These are phyloP conservation scores for Pegoplata infirma DNA, from an alignment of 2,888 invertebrate genomes.

Conservation along the genomic window DNA sequence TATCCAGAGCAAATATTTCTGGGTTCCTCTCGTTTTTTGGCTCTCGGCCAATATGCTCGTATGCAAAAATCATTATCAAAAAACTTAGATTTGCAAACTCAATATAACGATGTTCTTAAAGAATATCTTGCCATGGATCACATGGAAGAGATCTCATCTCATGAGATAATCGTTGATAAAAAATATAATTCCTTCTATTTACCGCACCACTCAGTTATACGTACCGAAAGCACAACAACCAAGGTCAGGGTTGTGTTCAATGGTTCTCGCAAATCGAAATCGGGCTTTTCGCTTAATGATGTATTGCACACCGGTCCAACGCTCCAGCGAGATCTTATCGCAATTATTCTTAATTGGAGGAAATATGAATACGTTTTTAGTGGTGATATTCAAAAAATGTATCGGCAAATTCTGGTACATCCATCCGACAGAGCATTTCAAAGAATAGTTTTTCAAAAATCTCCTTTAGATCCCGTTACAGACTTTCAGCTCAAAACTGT, in stretches of 20 bases:
- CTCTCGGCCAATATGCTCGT: background rate
- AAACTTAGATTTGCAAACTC: background rate
- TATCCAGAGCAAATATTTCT: background rate
- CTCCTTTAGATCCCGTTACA: too few relatives aligned
- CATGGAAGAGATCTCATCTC: background rate
- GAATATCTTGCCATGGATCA: constrained; percentile 21
- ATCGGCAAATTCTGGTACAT: too few relatives aligned
- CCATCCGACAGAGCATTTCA: too few relatives aligned
- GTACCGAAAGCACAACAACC: background rate
- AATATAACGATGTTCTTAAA: background rate
- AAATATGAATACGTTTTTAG: too few relatives aligned
- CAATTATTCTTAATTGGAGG: too few relatives aligned
- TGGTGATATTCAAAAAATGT: too few relatives aligned
- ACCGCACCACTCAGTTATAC: constrained; percentile 56
- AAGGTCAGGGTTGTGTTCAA: constrained; percentile 48
- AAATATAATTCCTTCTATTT: constrained; percentile 16
- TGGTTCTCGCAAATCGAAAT: constrained; percentile 30
- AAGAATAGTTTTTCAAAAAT: too few relatives aligned
- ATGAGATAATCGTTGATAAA: too few relatives aligned
- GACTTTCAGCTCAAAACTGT: too few relatives aligned
- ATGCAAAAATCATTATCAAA: background rate
- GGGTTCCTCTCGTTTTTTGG: background rate
- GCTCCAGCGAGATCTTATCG: too few relatives aligned
- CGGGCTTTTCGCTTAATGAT: too few relatives aligned
- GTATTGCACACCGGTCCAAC: too few relatives aligned